Evolutionary conservation across 2,113 vertebrate species (phyloP).

Genomic region (Platichthys stellatus): DNA sequence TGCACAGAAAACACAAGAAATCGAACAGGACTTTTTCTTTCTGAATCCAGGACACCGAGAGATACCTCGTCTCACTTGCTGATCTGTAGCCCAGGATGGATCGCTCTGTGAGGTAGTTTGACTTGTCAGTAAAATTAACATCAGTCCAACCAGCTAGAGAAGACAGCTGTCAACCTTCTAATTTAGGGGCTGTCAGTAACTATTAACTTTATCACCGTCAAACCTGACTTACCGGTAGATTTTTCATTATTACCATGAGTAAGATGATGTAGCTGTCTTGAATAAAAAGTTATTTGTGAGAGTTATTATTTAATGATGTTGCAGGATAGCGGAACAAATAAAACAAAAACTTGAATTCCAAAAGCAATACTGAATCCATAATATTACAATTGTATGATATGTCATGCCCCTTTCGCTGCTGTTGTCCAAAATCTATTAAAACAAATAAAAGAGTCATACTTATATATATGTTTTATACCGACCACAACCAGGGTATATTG

Average conservation of each 20-base stretch:
- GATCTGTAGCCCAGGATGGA: not conserved
- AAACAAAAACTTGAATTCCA: not conserved
- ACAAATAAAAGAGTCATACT: not conserved
- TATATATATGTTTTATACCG: not conserved
- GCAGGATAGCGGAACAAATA: too few relatives aligned
- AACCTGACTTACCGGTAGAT: not conserved
- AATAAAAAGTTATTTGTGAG: not conserved
- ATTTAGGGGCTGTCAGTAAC: constrained; percentile 16
- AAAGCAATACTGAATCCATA: not conserved
- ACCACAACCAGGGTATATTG: not conserved
- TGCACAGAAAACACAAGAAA: not conserved
- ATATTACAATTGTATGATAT: not conserved
- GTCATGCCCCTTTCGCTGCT: not conserved
- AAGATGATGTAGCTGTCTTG: not conserved
- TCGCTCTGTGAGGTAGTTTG: constrained; percentile 10
- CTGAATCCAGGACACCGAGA: not conserved
- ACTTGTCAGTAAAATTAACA: constrained; percentile 28
- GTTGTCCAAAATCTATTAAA: not conserved
- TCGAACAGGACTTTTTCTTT: not conserved
- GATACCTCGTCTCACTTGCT: not conserved
- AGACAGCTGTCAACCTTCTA: constrained; percentile 36
- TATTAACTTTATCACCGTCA: constrained; percentile 23
- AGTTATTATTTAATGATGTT: not conserved
- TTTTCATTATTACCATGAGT: constrained; percentile 13
- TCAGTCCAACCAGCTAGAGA: constrained; percentile 22